Conservation (phyloP, 2,797 vertebrate genomes). For the Platyrinchus mystaceus region DNA sequence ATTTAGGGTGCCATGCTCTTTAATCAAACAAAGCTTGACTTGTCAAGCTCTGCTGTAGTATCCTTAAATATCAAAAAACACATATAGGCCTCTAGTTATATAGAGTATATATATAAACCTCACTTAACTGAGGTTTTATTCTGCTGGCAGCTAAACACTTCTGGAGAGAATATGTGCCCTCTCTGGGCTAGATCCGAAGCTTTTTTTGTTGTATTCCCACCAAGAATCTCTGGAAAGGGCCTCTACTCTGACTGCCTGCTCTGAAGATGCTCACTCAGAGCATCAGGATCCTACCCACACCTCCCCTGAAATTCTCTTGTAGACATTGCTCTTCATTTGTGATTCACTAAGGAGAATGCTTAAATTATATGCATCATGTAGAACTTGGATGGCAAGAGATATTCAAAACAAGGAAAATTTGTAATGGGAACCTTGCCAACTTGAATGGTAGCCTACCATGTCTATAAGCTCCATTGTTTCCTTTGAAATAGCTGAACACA, state of each 20-base stretch:
- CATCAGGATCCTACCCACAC: neutral
- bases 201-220: neutral
- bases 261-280: neutral
- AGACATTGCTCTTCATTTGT: neutral
- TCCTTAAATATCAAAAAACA: neutral
- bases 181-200: neutral
- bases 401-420: conserved; percentile 18
- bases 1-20: conserved; percentile 39
- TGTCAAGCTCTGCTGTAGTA: neutral
- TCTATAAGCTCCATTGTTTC: neutral
- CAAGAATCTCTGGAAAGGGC: neutral
- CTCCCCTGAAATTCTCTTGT: neutral
- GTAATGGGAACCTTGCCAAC: neutral
- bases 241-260: neutral
- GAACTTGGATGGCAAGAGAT: conserved; percentile 1
- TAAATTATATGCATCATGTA: conserved; percentile 12
- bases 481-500: neutral
- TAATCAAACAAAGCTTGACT: neutral
- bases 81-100: neutral
- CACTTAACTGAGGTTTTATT: neutral
- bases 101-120: too few species aligned
- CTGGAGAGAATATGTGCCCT: neutral
- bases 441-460: conserved; percentile 24
- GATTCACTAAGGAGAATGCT: neutral
- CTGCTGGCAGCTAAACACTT: neutral